Percentiles rank a stretch among this genome's conserved stretches.
Evolutionary conservation across 1,140 invertebrate genomes (phyloP).

Genomic region (Wasmannia auropunctata): DNA sequence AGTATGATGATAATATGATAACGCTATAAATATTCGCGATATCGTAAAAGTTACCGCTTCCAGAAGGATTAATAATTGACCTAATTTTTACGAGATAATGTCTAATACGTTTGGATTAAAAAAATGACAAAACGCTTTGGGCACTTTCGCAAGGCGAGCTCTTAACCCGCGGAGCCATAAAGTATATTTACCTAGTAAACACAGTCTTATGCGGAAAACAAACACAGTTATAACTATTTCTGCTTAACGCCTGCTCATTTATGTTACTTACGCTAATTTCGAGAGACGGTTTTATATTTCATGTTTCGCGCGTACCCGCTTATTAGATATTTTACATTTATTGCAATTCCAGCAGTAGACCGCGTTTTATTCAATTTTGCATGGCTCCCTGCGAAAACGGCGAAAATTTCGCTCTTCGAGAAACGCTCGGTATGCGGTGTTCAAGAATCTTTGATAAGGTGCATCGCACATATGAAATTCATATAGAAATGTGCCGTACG

Average conservation of each 20-base stretch:
- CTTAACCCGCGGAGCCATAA: conserved; percentile 25
- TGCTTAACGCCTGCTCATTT: conserved; percentile 29
- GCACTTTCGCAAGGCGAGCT: conserved; percentile 2
- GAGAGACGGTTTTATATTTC: conserved; percentile 14
- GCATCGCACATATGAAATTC: not conserved
- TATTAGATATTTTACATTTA: conserved; percentile 4
- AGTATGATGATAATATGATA: not conserved
- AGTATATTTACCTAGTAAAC: conserved; percentile 34
- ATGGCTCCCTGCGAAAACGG: not conserved
- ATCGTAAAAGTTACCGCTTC: not conserved
- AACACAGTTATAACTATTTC: conserved; percentile 45
- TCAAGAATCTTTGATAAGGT: not conserved
- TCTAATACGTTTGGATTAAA: not conserved
- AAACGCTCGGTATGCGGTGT: not conserved
- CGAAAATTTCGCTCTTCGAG: not conserved
- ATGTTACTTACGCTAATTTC: conserved; percentile 20
- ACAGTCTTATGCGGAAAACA: conserved; percentile 32
- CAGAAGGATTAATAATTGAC: conserved; percentile 21
- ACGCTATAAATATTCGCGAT: not conserved
- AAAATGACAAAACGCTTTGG: conserved; percentile 6
- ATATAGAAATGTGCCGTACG: not conserved
- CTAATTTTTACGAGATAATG: conserved; percentile 23
- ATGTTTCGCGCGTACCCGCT: not conserved
- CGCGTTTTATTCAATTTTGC: conserved; percentile 11
- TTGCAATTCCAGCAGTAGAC: not conserved